Conservation (phyloP, 2,797 vertebrate species). For the Hyperoplus immaculatus region DNA sequence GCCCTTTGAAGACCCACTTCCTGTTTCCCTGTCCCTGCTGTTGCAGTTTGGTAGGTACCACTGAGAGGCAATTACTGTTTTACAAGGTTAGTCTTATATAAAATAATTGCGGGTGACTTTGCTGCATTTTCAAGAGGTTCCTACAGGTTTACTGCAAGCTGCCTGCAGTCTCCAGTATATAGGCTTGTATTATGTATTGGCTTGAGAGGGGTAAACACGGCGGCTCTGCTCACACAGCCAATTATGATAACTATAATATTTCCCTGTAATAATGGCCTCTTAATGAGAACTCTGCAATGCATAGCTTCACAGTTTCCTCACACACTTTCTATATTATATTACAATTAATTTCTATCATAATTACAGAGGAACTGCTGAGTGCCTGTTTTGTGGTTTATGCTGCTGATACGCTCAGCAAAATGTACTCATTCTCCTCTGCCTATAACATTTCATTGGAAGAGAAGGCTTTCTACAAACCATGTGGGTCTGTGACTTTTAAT, state of each 20-base stretch:
- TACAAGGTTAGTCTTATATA: not conserved
- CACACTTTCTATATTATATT: not conserved
- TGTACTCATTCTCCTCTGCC: not conserved
- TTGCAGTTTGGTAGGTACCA: not conserved
- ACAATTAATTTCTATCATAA: not conserved
- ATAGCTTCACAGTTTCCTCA: not conserved
- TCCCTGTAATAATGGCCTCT: not conserved
- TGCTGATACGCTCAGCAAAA: not conserved
- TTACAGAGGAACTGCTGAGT: not conserved
- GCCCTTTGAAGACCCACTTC: not conserved
- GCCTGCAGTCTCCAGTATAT: not conserved
- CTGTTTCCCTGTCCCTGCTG: not conserved
- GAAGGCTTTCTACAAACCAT: not conserved
- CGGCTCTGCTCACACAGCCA: not conserved
- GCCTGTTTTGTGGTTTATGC: not conserved
- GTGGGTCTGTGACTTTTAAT: not conserved
- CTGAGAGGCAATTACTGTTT: not conserved
- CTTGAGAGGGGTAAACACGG: conserved; percentile 13
- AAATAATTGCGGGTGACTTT: not conserved
- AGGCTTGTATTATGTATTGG: not conserved
- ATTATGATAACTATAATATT: not conserved
- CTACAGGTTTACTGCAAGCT: not conserved
- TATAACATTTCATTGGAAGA: not conserved
- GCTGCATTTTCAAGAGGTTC: not conserved
- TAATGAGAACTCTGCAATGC: conserved; percentile 4